Evolutionary conservation across 2,888 invertebrate species (phyloP), one percentile per base, ranked within the genome.

Genomic region (Ceramica pisi): DNA sequence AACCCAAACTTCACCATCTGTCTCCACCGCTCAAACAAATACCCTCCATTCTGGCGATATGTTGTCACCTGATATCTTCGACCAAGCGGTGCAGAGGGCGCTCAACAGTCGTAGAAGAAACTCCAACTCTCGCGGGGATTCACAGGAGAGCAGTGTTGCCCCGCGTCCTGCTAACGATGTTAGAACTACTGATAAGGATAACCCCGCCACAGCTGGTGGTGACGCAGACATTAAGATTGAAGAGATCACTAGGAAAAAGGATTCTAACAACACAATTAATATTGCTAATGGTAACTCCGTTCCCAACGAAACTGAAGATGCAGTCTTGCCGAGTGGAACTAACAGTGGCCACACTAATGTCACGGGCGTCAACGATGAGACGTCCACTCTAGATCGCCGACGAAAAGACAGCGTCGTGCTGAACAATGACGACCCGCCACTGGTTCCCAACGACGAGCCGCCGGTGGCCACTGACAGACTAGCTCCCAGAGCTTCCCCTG

Each of bases 11-110:
- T 91, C 94, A 2, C 94, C 94, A 0, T 95, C 95, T 19, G 94
- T 95, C 12, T 94, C 95, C n/a, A 94, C 95, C 6, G 94, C 87
- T 8, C 94, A 95, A 81, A 95, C 95, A 4, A 94, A 95, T 72
- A 94, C 95, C 12, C 93, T 93, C 2, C 95, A 95, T 62, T 94
- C 95, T 2, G 95, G 94, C 19, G 96, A 95, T 59, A 92, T 94
- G 9, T 75, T 90, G 7, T 76, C 92, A 3, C 72, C 91, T 0
- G 88, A 90, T 75, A 80, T 82, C 7, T 85, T 91, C 7, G 93
- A 93, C 78, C 89, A 84, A 57, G 90, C 90, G 2, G 89, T 89
- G 1, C 72, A 73, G 92, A 90, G 21, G 90, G 92, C n/a, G 35
- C 12, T 73, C n/a, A 53, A 46, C 46, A 75, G 31, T 59, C 75